A percentile compares a stretch with the other conserved stretches of the same genome.
These are phyloP conservation scores for Lamprologus ornatipinnis DNA, from an alignment of 2,113 vertebrate species.

Conservation along the genomic window DNA sequence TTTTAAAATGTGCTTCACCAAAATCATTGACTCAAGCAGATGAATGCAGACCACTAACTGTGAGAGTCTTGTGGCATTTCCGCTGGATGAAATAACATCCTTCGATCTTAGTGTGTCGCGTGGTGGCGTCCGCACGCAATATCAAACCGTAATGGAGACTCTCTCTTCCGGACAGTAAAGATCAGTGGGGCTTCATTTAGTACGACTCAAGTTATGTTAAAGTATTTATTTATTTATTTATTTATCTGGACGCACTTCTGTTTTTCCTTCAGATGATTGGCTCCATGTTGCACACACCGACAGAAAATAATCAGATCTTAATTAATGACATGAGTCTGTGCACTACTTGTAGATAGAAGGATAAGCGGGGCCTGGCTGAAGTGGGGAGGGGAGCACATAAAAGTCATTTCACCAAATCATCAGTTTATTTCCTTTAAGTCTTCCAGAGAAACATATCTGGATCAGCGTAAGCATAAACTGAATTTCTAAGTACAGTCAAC, in stretches of 20 bases:
- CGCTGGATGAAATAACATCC: neutral
- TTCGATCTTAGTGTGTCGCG: neutral
- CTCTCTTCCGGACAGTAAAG: neutral
- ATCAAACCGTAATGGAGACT: neutral
- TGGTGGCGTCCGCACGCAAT: neutral
- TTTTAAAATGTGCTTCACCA: neutral
- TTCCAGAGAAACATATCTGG: neutral
- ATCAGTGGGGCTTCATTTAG: neutral
- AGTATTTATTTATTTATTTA: neutral
- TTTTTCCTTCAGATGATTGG: neutral
- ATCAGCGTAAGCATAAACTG: neutral
- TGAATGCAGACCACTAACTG: neutral
- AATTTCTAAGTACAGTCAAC: neutral
- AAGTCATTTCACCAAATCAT: conserved; percentile 2
- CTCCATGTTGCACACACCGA: neutral
- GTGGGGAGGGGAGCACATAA: neutral
- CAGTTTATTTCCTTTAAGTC: conserved; percentile 4
- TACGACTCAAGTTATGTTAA: neutral
- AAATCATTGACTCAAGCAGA: neutral
- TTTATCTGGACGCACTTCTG: neutral
- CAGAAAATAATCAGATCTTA: conserved; percentile 4
- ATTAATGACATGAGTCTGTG: neutral
- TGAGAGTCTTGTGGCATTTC: neutral
- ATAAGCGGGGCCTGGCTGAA: neutral
- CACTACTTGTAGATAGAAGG: neutral